Evolutionary conservation across 2,113 vertebrate species (phyloP).

Genomic region (Leptobrachium ailaonicum): DNA sequence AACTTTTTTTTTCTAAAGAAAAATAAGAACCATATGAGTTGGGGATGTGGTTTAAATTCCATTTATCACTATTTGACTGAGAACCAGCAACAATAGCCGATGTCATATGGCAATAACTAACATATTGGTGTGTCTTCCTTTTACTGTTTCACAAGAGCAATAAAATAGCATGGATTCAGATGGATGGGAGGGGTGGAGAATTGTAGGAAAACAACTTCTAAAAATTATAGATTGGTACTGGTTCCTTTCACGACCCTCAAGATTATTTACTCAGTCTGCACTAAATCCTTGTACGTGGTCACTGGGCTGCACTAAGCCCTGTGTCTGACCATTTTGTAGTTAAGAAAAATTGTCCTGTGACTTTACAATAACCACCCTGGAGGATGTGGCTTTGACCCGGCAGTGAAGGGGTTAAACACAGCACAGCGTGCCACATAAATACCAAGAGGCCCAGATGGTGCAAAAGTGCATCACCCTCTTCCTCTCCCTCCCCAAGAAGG

Average conservation of each 20-base stretch:
- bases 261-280: slow-evolving; percentile 12
- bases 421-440: slow-evolving; percentile 20
- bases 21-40: not conserved
- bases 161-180: not conserved
- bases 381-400: slow-evolving; percentile 22
- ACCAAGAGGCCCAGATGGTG: slow-evolving; percentile 31
- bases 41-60: no score
- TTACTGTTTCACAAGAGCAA: not conserved
- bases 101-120: no score
- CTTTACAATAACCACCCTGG: slow-evolving; percentile 33
- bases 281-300: slow-evolving; percentile 26
- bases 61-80: not conserved
- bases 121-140: not conserved
- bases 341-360: slow-evolving; percentile 2
- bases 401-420: slow-evolving; percentile 46
- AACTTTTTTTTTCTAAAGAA: not conserved
- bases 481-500: slow-evolving; percentile 26
- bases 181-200: not conserved
- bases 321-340: slow-evolving; percentile 8
- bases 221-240: slow-evolving; percentile 1
- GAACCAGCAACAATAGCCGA: not conserved
- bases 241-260: slow-evolving; percentile 1
- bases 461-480: slow-evolving; percentile 15
- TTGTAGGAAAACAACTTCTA: not conserved
- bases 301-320: slow-evolving; percentile 1